Percentiles rank a stretch among this genome's conserved stretches.
Evolutionary conservation across 2,888 invertebrate genomes (phyloP).

Genomic region (Calephelis perditalis): DNA sequence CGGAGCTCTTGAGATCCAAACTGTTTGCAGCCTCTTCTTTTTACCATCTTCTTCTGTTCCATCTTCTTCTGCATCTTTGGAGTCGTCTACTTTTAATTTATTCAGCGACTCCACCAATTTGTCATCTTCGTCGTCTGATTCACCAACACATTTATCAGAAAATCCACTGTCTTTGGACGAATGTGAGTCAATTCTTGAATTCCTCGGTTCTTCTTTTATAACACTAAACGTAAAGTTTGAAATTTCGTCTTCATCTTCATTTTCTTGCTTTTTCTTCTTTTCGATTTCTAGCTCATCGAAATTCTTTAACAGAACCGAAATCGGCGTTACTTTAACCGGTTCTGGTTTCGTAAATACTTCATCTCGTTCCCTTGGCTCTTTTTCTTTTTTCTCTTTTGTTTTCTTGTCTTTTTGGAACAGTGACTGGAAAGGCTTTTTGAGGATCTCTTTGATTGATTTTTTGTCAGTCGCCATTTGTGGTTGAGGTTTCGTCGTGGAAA

Average conservation of each 20-base stretch:
- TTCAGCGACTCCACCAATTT: constrained; percentile 32
- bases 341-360: constrained; percentile 27
- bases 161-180: constrained; percentile 62
- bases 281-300: constrained; percentile 40
- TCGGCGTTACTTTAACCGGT: constrained; percentile 30
- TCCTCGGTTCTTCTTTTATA: constrained; percentile 42
- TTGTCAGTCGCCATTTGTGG: constrained; percentile 50
- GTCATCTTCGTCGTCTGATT: constrained; percentile 33
- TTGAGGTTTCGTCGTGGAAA: constrained; percentile 35
- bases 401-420: constrained; percentile 34
- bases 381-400: constrained; percentile 35
- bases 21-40: constrained; percentile 39
- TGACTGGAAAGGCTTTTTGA: constrained; percentile 34
- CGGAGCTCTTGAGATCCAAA: constrained; percentile 38
- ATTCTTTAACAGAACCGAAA: constrained; percentile 39
- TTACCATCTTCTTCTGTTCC: constrained; percentile 38
- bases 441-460: constrained; percentile 42
- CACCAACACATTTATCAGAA: constrained; percentile 38
- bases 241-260: constrained; percentile 43
- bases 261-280: constrained; percentile 24
- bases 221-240: constrained; percentile 46
- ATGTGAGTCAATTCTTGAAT: constrained; percentile 48
- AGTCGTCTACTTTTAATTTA: constrained; percentile 32
- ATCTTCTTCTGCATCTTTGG: constrained; percentile 35
- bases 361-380: constrained; percentile 32